Evolutionary conservation across 30 jellyfish, hydroid and myxozoan species (phyloP), one percentile per base, ranked within the genome.

Genomic region (Mastigias papua): DNA sequence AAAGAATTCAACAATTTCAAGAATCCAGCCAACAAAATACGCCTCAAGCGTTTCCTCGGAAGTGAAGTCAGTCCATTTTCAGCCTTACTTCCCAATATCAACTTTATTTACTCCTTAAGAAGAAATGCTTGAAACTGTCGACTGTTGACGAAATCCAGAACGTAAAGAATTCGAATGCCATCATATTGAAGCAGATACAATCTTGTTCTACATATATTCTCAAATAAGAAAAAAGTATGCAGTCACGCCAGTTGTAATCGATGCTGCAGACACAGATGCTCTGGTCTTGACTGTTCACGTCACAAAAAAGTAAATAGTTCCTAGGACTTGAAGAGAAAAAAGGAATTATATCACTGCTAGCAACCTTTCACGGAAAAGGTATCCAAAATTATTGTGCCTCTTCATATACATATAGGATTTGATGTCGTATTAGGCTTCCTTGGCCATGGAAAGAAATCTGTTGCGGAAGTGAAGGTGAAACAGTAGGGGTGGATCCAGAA

Each of bases 181-280:
- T 76, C 62, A 76, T 31, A 76, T 76, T 27, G 88, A 60, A 76
- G 88, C 88, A 50, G 88, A 76, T 76, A 76, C 88, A 76, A 76
- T 76, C 88, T 50, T 76, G 49, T 76, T 76, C 58, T 76, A 76
- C 61, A 76, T 76, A 50, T 76, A 60, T 76, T 73, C 76, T 60
- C 76, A 76, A 60, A 54, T 50, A 76, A 76, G 88, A 76, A 76
- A 60, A 57, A 50, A 50, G 61, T 58, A 76, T 71, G 66, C 82
- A 71, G 82, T 71, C 82, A 71, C 48, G 32, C 82, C 82, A 2
- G 66, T 71, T 71, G 88, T 50, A 54, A 77, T 77, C 63, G 80
- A 77, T 62, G n/a, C n/a, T n/a, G n/a, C n/a, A n/a, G n/a, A n/a
- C n/a, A n/a, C n/a, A n/a, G n/a, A n/a, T n/a, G 88, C 51, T 33